Evolutionary conservation across 2,888 invertebrate species (phyloP).

Genomic region (Drosophila affinis): DNA sequence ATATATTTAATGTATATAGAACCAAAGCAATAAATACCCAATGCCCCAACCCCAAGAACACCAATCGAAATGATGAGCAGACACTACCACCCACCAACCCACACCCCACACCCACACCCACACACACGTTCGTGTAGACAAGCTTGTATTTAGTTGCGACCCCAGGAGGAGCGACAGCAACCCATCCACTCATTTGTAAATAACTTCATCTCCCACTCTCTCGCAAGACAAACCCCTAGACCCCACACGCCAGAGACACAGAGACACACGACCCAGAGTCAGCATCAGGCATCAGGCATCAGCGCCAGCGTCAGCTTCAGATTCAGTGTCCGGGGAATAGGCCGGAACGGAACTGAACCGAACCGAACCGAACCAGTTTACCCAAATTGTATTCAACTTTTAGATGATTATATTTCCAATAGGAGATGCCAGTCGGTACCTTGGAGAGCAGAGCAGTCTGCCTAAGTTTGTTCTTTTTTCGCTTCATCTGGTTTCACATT

Average conservation of each 20-base stretch:
- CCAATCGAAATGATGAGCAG: no score
- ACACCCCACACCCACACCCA: no score
- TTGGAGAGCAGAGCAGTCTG: constrained; percentile 26
- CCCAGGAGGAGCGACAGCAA: constrained; percentile 49
- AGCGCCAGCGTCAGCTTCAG: constrained; percentile 3
- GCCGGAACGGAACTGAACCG: background rate
- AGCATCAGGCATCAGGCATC: constrained; percentile 11
- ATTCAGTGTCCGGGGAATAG: background rate
- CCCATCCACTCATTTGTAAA: constrained; percentile 67
- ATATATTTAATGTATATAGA: constrained; percentile 46
- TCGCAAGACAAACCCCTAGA: constrained; percentile 39
- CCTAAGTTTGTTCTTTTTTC: constrained; percentile 26
- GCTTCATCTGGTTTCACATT: constrained; percentile 41
- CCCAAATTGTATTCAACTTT: constrained; percentile 24
- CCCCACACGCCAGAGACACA: constrained; percentile 21
- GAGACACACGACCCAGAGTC: constrained; percentile 12
- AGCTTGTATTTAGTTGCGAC: constrained; percentile 53
- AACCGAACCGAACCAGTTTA: constrained; percentile 20
- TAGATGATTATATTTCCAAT: constrained; percentile 37
- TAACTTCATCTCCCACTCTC: constrained; percentile 67
- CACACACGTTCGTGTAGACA: constrained; percentile 50
- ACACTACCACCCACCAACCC: no score
- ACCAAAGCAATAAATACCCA: constrained; percentile 43
- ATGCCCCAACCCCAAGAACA: constrained; percentile 39
- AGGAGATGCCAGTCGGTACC: constrained; percentile 26